Evolutionary conservation across 2,888 invertebrate species (phyloP).

Genomic region (Spodoptera exigua): DNA sequence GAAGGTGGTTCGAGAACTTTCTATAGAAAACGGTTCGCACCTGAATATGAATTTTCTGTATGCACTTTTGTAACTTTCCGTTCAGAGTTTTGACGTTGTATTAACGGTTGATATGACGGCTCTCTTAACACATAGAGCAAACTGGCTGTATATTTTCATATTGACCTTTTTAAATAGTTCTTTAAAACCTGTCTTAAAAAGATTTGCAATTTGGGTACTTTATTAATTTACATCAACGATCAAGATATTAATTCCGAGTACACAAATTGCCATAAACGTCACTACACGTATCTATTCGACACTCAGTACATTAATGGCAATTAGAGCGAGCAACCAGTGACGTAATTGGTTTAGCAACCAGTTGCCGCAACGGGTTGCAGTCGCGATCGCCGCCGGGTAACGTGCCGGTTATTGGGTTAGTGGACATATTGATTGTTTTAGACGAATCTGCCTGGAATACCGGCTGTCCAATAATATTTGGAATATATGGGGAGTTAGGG

Average conservation of each 20-base stretch:
- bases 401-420: conserved; percentile 37
- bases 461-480: conserved; percentile 1
- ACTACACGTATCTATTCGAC: conserved; percentile 19
- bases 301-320: conserved; percentile 51
- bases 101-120: neutral
- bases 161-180: too few relatives aligned
- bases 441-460: neutral
- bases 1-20: conserved; percentile 29
- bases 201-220: too few relatives aligned
- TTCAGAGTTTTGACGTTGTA: neutral
- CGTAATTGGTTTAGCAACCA: conserved; percentile 54
- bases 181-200: too few relatives aligned
- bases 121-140: too few relatives aligned
- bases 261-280: conserved; percentile 5
- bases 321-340: conserved; percentile 46
- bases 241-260: conserved; percentile 13
- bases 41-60: conserved; percentile 19
- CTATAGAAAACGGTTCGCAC: conserved; percentile 10
- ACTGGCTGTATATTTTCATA: too few relatives aligned
- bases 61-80: neutral
- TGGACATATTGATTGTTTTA: conserved; percentile 41
- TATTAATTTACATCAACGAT: conserved; percentile 1
- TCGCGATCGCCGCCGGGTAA: conserved; percentile 32
- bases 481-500: neutral
- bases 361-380: conserved; percentile 40